These are phyloP conservation scores for Mythimna lalbum DNA, from an alignment of 2,888 invertebrate species.

Conservation along the genomic window DNA sequence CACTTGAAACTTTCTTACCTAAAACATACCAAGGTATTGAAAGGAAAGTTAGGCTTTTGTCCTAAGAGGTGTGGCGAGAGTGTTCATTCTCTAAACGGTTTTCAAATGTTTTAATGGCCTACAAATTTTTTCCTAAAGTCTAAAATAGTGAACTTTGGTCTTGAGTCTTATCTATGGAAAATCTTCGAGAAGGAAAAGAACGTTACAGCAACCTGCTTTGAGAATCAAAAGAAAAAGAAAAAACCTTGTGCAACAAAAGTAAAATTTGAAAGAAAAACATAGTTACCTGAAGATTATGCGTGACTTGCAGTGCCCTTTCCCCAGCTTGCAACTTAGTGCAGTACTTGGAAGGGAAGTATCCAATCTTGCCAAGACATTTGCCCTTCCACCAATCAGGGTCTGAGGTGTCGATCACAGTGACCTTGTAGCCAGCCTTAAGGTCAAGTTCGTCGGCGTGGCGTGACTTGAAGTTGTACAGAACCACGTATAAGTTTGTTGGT, in stretches of 20 bases:
- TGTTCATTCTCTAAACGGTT: background rate
- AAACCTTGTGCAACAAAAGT: no score
- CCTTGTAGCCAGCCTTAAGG: conserved; percentile 97
- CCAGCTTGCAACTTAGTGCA: conserved; percentile 97
- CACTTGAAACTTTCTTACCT: conserved; percentile 4
- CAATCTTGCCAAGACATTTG: conserved; percentile 96
- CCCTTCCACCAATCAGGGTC: conserved; percentile 99
- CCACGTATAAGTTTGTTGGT: conserved; percentile 98
- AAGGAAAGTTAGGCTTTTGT: background rate
- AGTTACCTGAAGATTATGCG: conserved; percentile 87
- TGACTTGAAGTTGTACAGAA: conserved; percentile 98
- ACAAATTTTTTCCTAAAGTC: background rate
- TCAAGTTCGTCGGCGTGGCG: conserved; percentile 98
- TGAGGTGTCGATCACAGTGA: conserved; percentile 98
- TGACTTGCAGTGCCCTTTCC: conserved; percentile 97
- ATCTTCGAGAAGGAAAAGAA: background rate
- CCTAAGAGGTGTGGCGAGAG: background rate
- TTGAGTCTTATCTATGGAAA: background rate
- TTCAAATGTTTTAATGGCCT: background rate
- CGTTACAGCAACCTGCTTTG: background rate
- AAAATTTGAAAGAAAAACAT: no score
- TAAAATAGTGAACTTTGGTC: background rate
- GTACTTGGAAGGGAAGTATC: conserved; percentile 98
- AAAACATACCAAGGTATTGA: background rate
- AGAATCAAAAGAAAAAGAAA: no score